Base-by-base conservation (phyloP, 2,113 vertebrate genomes). In the Chlorodrepanis virens region DNA sequence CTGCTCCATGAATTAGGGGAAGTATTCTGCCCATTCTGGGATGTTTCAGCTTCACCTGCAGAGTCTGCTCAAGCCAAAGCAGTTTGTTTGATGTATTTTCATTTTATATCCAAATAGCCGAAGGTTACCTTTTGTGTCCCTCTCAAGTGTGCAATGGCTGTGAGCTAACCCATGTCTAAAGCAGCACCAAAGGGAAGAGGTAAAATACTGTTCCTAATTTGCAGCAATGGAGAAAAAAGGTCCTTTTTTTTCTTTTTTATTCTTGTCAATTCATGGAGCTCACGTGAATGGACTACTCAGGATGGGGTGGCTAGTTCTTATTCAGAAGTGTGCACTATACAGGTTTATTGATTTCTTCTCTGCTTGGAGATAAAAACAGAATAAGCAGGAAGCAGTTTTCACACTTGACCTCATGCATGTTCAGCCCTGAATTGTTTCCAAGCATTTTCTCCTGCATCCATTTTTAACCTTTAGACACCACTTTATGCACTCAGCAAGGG, bases 291-390 rank as follows among this genome's bases (percentile, higher is more conserved):
- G 40, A 37, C 39, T 75, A 21, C 72, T 64, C 92, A 78, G 93
- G 90, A 92, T 50, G 78, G 67, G 90, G 86, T 31, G 23, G 31
- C 83, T 89, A 49, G 72, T 90, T 97, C 83, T 93, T 90, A 96
- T 95, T 95, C 89, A 96, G 85, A 79, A 92, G 50, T 18, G 44
- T 68, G 53, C 69, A 16, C 42, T 86, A 28, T 23, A 39, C 63
- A 10, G 22, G 40, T 64, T 95, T 96, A 95, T 94, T 89, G 93
- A 93, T 95, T 97, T 69, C 90, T 89, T 59, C 90, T 92, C 79
- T 81, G 23, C 64, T 74, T 92, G 61, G 50, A 94, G 95, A 95
- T 93, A 85, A 95, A 90, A 86, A 12, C 47, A 90, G 78, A 89
- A 91, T 95, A 91, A 93, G 59, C 50, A 91, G 61, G 72, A 92